These are phyloP conservation scores for Hydraecia micacea DNA, from an alignment of 2,888 invertebrate species.

Conservation along the genomic window DNA sequence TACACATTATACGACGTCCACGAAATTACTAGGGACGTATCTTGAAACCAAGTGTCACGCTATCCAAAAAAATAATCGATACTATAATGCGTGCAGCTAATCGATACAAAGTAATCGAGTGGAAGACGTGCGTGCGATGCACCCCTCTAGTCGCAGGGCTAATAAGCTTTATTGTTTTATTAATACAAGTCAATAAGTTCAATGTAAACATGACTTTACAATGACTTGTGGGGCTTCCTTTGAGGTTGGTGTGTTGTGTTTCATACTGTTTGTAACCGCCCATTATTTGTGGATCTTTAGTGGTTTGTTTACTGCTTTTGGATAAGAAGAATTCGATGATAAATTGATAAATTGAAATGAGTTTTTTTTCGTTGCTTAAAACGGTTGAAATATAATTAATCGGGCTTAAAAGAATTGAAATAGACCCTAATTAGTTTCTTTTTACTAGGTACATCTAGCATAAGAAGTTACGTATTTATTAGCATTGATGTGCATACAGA, in stretches of 20 bases:
- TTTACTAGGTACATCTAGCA: not conserved
- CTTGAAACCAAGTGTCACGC: constrained; percentile 48
- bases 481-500: not conserved
- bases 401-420: not conserved
- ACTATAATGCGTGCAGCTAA: constrained; percentile 79
- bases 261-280: not conserved
- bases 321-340: not conserved
- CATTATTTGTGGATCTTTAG: not conserved
- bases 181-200: constrained; percentile 67
- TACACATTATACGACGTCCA: not conserved
- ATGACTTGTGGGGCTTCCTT: constrained; percentile 28
- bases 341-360: not conserved
- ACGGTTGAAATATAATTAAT: not conserved
- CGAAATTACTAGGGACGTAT: constrained; percentile 36
- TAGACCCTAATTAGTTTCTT: not conserved
- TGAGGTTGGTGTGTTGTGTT: constrained; percentile 1
- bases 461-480: not conserved
- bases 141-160: constrained; percentile 61
- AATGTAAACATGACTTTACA: constrained; percentile 53
- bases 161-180: constrained; percentile 76
- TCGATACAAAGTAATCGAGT: constrained; percentile 71
- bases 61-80: constrained; percentile 71
- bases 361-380: not conserved
- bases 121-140: constrained; percentile 75
- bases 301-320: not conserved